Conservation (phyloP, 2,888 invertebrate genomes). For the Phrixothrix hirtus region DNA sequence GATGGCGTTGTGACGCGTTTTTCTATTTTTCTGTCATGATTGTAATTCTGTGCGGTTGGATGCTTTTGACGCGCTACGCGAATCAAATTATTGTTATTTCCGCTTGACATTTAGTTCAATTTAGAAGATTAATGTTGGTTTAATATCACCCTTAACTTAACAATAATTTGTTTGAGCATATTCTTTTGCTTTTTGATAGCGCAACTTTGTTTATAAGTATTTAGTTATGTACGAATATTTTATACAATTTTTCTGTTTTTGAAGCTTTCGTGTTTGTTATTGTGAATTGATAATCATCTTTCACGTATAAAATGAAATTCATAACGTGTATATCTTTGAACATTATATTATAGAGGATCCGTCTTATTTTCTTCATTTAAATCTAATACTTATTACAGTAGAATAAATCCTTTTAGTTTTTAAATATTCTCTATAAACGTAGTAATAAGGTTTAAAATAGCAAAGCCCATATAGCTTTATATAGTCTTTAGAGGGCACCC, state of each 20-base stretch:
- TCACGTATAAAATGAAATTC: not conserved
- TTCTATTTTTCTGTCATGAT: conserved; percentile 56
- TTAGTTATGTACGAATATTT: not conserved
- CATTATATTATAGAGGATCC: conserved; percentile 13
- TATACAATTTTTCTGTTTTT: too few relatives aligned
- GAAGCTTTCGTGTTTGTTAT: too few relatives aligned
- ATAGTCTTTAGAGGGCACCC: conserved; percentile 37
- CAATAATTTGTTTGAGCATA: conserved; percentile 13
- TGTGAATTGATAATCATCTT: conserved; percentile 3
- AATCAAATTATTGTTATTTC: conserved; percentile 55
- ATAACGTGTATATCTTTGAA: not conserved
- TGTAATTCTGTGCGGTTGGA: conserved; percentile 54
- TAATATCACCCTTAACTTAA: conserved; percentile 19
- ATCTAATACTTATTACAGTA: conserved; percentile 36
- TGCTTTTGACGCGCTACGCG: conserved; percentile 44
- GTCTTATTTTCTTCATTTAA: conserved; percentile 31
- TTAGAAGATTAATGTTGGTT: conserved; percentile 27
- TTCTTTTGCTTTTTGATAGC: not conserved
- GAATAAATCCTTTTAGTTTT: conserved; percentile 34
- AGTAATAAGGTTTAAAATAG: conserved; percentile 28
- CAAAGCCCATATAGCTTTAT: conserved; percentile 30
- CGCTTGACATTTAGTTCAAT: conserved; percentile 49
- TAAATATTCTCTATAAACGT: conserved; percentile 9
- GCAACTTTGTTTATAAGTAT: too few relatives aligned
- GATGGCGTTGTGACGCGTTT: conserved; percentile 55